Conservation (phyloP, 2,113 vertebrate genomes). For the Oriolus oriolus region DNA sequence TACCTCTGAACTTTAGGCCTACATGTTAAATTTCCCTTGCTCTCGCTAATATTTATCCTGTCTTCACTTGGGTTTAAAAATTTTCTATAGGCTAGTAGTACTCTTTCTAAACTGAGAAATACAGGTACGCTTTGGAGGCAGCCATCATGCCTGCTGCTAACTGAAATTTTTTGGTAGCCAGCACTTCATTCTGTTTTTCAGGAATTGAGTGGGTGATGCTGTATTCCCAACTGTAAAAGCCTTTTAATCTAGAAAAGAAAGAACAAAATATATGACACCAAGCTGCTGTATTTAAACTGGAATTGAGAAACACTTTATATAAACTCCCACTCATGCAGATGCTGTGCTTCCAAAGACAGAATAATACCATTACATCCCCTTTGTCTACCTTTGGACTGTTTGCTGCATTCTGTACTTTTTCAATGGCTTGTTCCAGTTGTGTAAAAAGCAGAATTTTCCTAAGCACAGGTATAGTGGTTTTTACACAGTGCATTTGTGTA, state of each 20-base stretch:
- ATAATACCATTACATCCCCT: not conserved
- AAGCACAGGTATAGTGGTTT: not conserved
- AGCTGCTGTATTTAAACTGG: not conserved
- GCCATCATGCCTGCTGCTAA: not conserved
- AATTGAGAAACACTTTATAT: not conserved
- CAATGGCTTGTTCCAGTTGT: not conserved
- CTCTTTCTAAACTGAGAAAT: not conserved
- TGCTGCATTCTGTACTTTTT: not conserved
- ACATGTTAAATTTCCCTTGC: not conserved
- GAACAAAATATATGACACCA: not conserved
- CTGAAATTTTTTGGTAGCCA: not conserved
- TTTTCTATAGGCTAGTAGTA: not conserved
- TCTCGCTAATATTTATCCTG: not conserved
- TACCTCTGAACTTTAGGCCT: not conserved
- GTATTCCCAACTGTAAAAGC: not conserved
- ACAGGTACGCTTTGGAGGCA: not conserved
- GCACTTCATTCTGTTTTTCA: not conserved
- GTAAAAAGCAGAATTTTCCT: not conserved
- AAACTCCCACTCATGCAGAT: not conserved
- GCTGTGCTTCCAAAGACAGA: not conserved
- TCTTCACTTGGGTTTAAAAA: not conserved
- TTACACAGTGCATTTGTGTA: not conserved
- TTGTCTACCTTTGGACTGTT: not conserved
- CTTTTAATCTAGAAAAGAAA: not conserved
- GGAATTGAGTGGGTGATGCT: not conserved